phyloP scores from a whole-genome alignment of 2,797 vertebrate genomes.

The Centropyge bicolor region DNA sequence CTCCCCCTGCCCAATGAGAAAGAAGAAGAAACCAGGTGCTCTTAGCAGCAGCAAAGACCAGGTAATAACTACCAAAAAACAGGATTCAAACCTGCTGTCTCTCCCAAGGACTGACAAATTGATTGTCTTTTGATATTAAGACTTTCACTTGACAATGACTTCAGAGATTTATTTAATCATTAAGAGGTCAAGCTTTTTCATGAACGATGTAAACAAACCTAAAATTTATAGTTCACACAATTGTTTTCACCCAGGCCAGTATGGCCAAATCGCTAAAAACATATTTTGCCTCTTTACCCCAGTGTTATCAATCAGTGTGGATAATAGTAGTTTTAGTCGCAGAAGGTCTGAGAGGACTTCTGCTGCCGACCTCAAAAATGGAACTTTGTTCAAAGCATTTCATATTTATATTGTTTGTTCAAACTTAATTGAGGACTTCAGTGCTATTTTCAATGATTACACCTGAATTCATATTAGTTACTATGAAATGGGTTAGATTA shows the following conservation, averaged over 20 bases:
- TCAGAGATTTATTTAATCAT: background rate
- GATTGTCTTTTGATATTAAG: no score
- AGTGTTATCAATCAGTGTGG: background rate
- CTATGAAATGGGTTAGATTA: background rate
- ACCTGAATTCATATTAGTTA: background rate
- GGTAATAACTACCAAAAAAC: slow-evolving; percentile 79
- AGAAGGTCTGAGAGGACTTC: background rate
- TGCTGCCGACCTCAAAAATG: background rate
- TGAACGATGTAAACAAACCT: background rate
- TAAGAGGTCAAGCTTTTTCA: background rate
- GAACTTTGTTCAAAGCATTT: background rate
- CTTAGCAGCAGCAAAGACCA: slow-evolving; percentile 96
- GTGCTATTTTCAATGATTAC: background rate
- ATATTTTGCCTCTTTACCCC: background rate
- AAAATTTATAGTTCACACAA: background rate
- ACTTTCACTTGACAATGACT: no score
- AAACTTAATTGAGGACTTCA: background rate
- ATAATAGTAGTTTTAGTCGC: background rate
- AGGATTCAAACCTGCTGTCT: background rate
- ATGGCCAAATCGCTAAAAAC: background rate
- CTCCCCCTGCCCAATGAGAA: slow-evolving; percentile 93
- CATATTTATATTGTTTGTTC: background rate
- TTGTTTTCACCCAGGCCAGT: background rate
- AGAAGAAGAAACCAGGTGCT: slow-evolving; percentile 98
- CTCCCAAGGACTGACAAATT: no score